A percentile compares a stretch with the other conserved stretches of the same genome.
Conservation (phyloP, 2,888 invertebrate species). For the Trachelus troglodyta region DNA sequence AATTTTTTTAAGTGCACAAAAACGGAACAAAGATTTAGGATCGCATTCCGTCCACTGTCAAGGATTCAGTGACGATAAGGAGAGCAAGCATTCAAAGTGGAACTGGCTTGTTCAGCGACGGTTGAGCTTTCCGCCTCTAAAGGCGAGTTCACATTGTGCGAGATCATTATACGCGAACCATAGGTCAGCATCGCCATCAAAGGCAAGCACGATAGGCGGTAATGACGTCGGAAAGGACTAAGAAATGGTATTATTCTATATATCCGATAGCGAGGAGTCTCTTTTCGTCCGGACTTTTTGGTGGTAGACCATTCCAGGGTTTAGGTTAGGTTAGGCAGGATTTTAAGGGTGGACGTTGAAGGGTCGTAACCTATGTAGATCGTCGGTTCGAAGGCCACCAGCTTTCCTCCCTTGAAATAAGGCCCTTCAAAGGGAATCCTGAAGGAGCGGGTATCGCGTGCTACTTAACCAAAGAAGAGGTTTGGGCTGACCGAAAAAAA, state of each 20-base stretch:
- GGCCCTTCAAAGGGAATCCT: neutral
- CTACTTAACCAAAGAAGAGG: neutral
- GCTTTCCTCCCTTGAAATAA: neutral
- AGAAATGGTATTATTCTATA: neutral
- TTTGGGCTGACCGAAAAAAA: neutral
- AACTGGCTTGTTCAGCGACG: neutral
- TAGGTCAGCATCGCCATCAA: conserved; percentile 14
- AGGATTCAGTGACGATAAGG: neutral
- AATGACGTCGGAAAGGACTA: conserved; percentile 9
- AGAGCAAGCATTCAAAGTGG: neutral
- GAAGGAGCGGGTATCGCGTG: neutral
- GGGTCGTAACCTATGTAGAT: neutral
- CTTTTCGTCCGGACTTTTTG: neutral
- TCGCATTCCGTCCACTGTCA: neutral
- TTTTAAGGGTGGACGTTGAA: neutral
- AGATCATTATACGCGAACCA: conserved; percentile 11
- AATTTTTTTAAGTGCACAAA: neutral
- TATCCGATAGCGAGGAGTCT: neutral
- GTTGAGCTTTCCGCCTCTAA: neutral
- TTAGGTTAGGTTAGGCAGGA: neutral
- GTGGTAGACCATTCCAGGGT: neutral
- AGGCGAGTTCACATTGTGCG: conserved; percentile 4
- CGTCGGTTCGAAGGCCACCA: neutral
- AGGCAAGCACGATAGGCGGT: conserved; percentile 11
- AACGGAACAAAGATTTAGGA: neutral